phyloP scores from a whole-genome alignment of 2,888 invertebrate species.

The Aphidoletes aphidimyza region DNA sequence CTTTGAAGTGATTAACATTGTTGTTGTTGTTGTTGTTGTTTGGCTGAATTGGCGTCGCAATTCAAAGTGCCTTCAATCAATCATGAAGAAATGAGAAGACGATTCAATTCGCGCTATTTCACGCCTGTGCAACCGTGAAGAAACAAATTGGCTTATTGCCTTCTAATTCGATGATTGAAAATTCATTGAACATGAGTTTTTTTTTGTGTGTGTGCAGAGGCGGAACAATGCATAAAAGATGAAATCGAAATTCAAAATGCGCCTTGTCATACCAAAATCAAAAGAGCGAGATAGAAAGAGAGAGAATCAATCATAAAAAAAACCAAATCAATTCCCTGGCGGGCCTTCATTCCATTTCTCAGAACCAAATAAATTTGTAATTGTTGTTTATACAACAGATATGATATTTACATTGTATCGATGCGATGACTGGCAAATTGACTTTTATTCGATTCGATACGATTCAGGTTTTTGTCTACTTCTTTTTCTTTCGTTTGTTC shows the following conservation, averaged over 20 bases:
- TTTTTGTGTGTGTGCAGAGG: too few species aligned
- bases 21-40: neutral
- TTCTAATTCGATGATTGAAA: neutral
- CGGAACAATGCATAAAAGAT: neutral
- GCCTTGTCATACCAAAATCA: constrained; percentile 48
- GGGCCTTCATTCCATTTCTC: neutral
- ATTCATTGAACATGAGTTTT: neutral
- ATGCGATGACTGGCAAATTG: constrained; percentile 52
- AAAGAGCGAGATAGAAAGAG: neutral
- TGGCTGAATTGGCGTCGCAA: neutral
- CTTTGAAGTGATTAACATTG: neutral
- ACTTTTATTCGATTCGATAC: neutral
- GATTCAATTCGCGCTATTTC: constrained; percentile 3
- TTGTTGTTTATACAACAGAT: constrained; percentile 42
- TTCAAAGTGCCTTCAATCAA: neutral
- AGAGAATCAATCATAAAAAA: too few species aligned
- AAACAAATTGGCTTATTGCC: constrained; percentile 13
- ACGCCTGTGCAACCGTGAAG: neutral
- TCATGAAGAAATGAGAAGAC: too few species aligned
- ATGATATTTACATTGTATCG: constrained; percentile 28
- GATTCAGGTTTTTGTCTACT: neutral
- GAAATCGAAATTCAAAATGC: constrained; percentile 21
- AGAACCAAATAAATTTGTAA: constrained; percentile 5
- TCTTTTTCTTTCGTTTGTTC: neutral
- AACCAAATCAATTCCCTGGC: constrained; percentile 11